Evolutionary conservation across 2,888 invertebrate species (phyloP).

Genomic region (Podabrus alpinus): DNA sequence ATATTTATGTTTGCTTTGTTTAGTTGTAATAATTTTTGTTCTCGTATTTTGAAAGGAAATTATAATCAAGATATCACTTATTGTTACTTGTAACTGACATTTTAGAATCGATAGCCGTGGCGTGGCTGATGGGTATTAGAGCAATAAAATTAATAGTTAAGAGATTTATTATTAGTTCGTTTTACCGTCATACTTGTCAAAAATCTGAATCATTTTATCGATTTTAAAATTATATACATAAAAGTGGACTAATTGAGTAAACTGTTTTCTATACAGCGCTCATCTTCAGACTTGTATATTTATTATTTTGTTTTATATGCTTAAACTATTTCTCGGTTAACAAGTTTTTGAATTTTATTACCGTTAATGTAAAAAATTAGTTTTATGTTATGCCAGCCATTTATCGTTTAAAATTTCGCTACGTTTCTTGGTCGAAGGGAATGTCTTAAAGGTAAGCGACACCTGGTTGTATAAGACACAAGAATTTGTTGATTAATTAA

Average conservation of each 20-base stretch:
- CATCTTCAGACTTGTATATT: no score
- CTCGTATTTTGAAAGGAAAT: neutral
- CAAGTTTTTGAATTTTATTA: neutral
- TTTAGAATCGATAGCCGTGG: neutral
- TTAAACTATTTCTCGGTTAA: neutral
- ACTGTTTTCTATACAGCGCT: no score
- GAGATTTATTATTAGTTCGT: neutral
- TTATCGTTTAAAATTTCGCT: constrained; percentile 8
- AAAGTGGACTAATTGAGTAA: no score
- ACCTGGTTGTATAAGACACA: neutral
- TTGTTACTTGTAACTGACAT: neutral
- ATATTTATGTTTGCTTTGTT: neutral
- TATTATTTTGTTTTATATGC: neutral
- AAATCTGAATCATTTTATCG: neutral
- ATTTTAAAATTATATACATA: neutral
- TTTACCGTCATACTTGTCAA: neutral
- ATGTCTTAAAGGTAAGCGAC: constrained; percentile 1
- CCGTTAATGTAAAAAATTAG: neutral
- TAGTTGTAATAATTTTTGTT: neutral
- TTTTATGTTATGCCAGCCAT: constrained; percentile 3
- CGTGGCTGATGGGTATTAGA: neutral
- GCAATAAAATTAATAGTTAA: neutral
- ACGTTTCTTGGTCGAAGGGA: constrained; percentile 2
- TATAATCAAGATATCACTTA: neutral
- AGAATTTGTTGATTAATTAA: constrained; percentile 3